Evolutionary conservation across 2,797 vertebrate species (phyloP), one percentile per base, ranked within the genome.

Genomic region (Pachyuromys duprasi): DNA sequence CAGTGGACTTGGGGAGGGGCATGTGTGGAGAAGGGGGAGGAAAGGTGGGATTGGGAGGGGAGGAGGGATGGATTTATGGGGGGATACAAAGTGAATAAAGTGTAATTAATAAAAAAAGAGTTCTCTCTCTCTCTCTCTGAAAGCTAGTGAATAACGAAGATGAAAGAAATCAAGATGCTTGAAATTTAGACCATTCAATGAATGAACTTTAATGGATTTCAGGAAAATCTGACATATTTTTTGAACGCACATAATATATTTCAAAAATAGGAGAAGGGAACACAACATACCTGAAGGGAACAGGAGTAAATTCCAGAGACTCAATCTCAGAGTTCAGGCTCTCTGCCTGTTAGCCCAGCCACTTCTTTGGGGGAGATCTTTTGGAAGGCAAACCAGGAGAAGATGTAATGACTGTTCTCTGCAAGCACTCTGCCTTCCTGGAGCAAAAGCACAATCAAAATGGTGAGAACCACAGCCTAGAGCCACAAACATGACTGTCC

Each of bases 201-300:
- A 87, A 86, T 84, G 89, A 91, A 88, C 33, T 57, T 88, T 69
- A 94, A 89, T 82, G 22, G 57, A 57, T 74, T 63, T 69, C 42
- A 89, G 70, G 80, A 92, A 93, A 95, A 93, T 88, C 86, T 93
- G 81, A 81, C n/a, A 49, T 49, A 65, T 80, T 63, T 96, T 90
- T 78, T 67, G 39, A 76, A 76, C 0, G 5, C 26, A 63, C 11
- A 3, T 75, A 80, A 87, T 62, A 86, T 36, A 69, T 91, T 97
- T 84, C 78, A 74, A 65, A 94, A 92, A 92, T 60, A 24, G 91
- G 39, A 89, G 75, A 22, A 69, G 15, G 89, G 80, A 87, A 82
- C 39, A 31, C 62, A 78, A 45, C 49, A 63, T 79, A 82, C 39
- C 49, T 70, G 75, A 94, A 90, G 55, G 62, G 88, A 92, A 72